A percentile compares a stretch with the other conserved stretches of the same genome.
Conservation (phyloP, 2,888 invertebrate genomes). For the Itoplectis maculator region DNA sequence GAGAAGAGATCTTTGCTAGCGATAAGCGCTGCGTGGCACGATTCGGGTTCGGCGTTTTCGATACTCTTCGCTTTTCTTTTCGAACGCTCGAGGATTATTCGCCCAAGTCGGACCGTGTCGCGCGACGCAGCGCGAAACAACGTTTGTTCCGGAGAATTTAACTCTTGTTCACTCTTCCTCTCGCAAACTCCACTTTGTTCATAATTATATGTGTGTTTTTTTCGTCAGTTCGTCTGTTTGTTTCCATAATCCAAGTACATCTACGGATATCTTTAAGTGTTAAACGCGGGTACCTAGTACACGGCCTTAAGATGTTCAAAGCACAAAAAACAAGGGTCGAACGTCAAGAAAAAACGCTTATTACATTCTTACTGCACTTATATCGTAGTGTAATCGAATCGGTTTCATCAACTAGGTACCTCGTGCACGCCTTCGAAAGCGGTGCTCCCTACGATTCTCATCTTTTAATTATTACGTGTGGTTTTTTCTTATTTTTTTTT, state of each 20-base stretch:
- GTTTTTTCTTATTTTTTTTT: conserved; percentile 44
- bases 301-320: conserved; percentile 48
- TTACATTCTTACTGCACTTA: conserved; percentile 62
- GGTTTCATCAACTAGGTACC: conserved; percentile 61
- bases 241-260: conserved; percentile 40
- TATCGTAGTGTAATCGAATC: conserved; percentile 59
- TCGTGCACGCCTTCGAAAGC: conserved; percentile 58
- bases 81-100: not conserved
- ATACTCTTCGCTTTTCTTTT: conserved; percentile 2
- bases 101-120: conserved; percentile 9
- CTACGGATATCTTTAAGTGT: conserved; percentile 45
- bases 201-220: too few species aligned
- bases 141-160: conserved; percentile 14
- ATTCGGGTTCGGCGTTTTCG: not conserved
- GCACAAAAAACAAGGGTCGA: conserved; percentile 48
- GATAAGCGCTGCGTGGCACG: conserved; percentile 23
- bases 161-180: conserved; percentile 37
- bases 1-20: conserved; percentile 27
- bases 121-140: conserved; percentile 41
- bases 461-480: conserved; percentile 57
- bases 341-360: conserved; percentile 57
- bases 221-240: not conserved
- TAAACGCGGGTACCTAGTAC: conserved; percentile 49
- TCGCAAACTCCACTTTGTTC: conserved; percentile 36
- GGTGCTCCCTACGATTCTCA: conserved; percentile 58